A percentile compares a stretch with the other conserved stretches of the same genome.
These are phyloP conservation scores for Morinoia aosen DNA, from an alignment of 2,888 invertebrate genomes.

Conservation along the genomic window DNA sequence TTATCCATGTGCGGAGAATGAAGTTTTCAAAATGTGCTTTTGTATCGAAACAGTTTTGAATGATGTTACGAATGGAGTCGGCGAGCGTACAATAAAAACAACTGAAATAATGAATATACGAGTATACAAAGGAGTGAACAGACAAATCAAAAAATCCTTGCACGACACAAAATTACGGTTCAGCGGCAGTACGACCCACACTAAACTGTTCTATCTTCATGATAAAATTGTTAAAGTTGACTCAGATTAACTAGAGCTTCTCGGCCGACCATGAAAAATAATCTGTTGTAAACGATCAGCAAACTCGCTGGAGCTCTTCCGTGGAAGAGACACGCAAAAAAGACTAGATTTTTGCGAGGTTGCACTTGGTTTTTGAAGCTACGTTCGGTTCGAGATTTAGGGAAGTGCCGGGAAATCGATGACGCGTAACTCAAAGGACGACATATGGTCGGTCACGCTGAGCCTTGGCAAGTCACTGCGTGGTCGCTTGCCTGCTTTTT, in stretches of 20 bases:
- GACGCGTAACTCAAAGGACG: neutral
- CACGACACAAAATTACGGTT: neutral
- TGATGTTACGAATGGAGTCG: too few species aligned
- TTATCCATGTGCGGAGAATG: too few species aligned
- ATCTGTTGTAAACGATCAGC: neutral
- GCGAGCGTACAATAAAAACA: too few species aligned
- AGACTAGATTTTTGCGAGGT: neutral
- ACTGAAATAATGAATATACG: too few species aligned
- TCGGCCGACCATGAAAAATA: neutral
- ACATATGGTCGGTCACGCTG: conserved; percentile 9
- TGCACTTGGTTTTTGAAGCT: neutral
- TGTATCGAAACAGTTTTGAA: too few species aligned
- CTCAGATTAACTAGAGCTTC: neutral
- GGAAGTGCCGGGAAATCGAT: neutral
- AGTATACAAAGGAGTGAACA: neutral
- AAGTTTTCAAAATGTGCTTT: too few species aligned
- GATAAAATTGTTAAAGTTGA: neutral
- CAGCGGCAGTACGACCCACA: neutral
- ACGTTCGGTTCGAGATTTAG: neutral
- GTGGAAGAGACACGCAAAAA: neutral
- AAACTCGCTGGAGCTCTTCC: neutral
- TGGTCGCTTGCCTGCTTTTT: neutral
- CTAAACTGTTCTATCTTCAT: neutral
- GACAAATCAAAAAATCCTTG: neutral
- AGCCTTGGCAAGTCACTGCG: neutral